Evolutionary conservation across 2,113 vertebrate species (phyloP).

Genomic region (Menidia beryllina): DNA sequence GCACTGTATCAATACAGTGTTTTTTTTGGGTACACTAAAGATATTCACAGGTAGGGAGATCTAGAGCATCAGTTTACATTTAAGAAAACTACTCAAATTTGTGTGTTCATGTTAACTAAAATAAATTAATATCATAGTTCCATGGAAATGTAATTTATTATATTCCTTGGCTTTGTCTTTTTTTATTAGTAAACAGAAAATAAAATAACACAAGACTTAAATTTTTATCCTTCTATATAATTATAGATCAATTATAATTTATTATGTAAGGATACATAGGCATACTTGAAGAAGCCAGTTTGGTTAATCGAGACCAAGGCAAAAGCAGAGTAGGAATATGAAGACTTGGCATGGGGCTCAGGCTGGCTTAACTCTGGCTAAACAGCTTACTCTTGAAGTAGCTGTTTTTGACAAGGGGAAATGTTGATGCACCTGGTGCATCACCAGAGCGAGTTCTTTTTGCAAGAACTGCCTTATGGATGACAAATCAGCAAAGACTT

Average conservation of each 20-base stretch:
- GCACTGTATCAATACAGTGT: too few species aligned
- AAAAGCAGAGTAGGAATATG: constrained; percentile 51
- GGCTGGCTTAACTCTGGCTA: constrained; percentile 55
- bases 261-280: constrained; percentile 16
- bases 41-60: too few species aligned
- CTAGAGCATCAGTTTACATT: too few species aligned
- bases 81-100: too few species aligned
- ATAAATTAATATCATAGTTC: background rate
- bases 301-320: constrained; percentile 41
- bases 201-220: constrained; percentile 23
- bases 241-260: constrained; percentile 22
- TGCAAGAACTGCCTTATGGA: constrained; percentile 31
- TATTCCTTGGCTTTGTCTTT: background rate
- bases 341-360: constrained; percentile 70
- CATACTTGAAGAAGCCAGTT: constrained; percentile 26
- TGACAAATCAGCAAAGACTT: constrained; percentile 44
- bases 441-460: constrained; percentile 23
- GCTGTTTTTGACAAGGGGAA: constrained; percentile 22
- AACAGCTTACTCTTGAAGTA: constrained; percentile 20
- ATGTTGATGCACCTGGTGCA: constrained; percentile 29
- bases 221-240: constrained; percentile 29
- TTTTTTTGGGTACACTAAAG: too few species aligned
- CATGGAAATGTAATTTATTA: background rate
- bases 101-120: too few species aligned
- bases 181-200: constrained; percentile 6